Evolutionary conservation across 2,888 invertebrate genomes (phyloP), one percentile per base, ranked within the genome.

Genomic region (Himalopsyche anomala): DNA sequence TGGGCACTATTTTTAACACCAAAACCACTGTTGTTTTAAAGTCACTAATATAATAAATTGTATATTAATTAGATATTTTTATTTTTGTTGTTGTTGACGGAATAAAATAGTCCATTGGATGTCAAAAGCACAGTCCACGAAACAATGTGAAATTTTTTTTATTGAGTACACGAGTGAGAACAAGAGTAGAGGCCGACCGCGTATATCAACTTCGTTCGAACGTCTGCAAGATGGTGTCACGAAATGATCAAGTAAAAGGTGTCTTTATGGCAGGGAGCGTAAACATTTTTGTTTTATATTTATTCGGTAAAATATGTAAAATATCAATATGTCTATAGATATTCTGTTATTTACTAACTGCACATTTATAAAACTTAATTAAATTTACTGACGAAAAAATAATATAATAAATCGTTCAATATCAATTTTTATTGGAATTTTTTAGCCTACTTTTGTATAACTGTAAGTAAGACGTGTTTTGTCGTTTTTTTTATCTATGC

Each of bases 181-280:
- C 62, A 62, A 28, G 62, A 19, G 62, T 62, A 19, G 62, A n/a
- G 62, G 79, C 85, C 87, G 82, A 87, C 87, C 87, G 87, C 62
- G 83, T 87, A 83, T 85, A 87, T 83, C 87, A 87, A 87, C 80
- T 80, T 51, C 80, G 82, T 82, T 82, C 80, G 87, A 85, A 74
- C 87, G 87, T 87, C 87, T 87, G 87, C 87, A 87, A 87, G 87
- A 87, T 83, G 87, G 84, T 85, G 85, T 80, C 86, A 62, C 81
- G 86, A 62, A 62, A 62, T 62, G 62, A 83, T 56, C 84, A 85
- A 83, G 87, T 87, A 87, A 87, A 86, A 87, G 87, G 85, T 83
- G 87, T 84, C 62, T 87, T 80, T 79, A 56, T 56, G 62, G 28
- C 45, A 42, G 81, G 6, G 51, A 17, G 38, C 81, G 40, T 0